Base-by-base conservation (phyloP, 64 coral and sea anemone genomes). In the Pocillopora verrucosa region DNA sequence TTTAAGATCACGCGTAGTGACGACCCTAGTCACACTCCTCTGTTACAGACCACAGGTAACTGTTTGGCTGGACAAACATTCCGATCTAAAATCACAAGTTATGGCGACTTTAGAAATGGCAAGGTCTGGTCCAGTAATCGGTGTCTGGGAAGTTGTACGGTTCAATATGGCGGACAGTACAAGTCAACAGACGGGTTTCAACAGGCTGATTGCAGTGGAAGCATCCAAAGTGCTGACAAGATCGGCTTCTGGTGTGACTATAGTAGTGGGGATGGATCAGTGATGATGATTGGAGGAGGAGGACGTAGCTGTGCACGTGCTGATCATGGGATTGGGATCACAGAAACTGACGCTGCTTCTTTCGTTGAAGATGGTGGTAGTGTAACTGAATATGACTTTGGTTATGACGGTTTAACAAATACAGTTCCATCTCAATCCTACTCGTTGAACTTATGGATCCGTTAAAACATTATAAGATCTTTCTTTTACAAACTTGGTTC, bases 11-110 rank as follows among this genome's bases (percentile, higher is more conserved):
- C n/a, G n/a, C n/a, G n/a, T n/a, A n/a, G 75, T 68, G 88, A 89
- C 70, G 88, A 89, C 22, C 24, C 77, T 56, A 59, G 56, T 34
- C 77, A 79, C 77, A 79, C n/a, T 9, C 57, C 77, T 25, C 26
- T 79, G 22, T 59, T 79, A 7, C 56, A 79, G 56, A 79, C 77
- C 67, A 70, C 67, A 30, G 20, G 20, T 70, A 70, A 70, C 67
- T 70, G 67, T 70, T 70, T 70, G 67, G 67, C 9, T 70, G 67
- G 67, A 70, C 67, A 70, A 70, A 24, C 67, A 70, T 70, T 70
- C 1, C 19, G 67, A 70, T 70, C n/a, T 11, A 70, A 70, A 70
- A 70, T 70, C 67, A 70, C 67, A 30, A 70, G 67, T 70, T 70
- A 70, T 30, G 67, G 67, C 67, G 67, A 70, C n/a, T 70, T 70